Evolutionary conservation across 2,797 vertebrate genomes (phyloP).

Genomic region (Gallirallus australis): DNA sequence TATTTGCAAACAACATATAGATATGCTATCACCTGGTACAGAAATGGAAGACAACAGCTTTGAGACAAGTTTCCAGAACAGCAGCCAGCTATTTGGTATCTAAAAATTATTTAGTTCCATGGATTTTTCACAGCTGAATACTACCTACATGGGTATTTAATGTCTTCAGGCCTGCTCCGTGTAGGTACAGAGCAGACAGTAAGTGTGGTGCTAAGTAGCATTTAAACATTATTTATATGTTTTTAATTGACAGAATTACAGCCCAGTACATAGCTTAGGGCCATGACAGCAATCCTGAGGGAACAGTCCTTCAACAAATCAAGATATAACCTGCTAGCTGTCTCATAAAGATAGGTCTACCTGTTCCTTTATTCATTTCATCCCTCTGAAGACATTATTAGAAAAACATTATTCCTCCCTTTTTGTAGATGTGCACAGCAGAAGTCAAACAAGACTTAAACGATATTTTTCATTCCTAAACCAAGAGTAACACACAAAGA

Average conservation of each 20-base stretch:
- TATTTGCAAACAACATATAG: not conserved
- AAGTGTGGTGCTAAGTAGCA: not conserved
- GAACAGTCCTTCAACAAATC: constrained; percentile 36
- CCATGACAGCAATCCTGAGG: not conserved
- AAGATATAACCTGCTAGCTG: not conserved
- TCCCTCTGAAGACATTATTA: constrained; percentile 38
- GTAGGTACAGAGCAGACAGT: not conserved
- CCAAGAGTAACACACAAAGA: not conserved
- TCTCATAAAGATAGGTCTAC: constrained; percentile 22
- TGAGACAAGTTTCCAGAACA: not conserved
- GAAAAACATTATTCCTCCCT: constrained; percentile 46
- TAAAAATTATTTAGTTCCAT: not conserved
- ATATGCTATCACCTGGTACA: not conserved
- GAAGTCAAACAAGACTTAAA: not conserved
- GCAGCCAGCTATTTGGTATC: not conserved
- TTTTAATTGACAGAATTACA: constrained; percentile 53
- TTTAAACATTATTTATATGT: constrained; percentile 27
- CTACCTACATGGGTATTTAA: not conserved
- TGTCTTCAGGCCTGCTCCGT: not conserved
- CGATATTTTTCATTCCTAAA: constrained; percentile 5
- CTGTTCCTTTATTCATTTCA: constrained; percentile 16
- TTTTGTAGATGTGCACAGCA: not conserved
- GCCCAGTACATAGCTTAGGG: not conserved
- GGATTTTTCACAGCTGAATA: constrained; percentile 2
- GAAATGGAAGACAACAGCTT: not conserved